Percentiles rank a stretch among this genome's conserved stretches.
Evolutionary conservation across 2,888 invertebrate genomes (phyloP).

Genomic region (Drosophila algonquin): DNA sequence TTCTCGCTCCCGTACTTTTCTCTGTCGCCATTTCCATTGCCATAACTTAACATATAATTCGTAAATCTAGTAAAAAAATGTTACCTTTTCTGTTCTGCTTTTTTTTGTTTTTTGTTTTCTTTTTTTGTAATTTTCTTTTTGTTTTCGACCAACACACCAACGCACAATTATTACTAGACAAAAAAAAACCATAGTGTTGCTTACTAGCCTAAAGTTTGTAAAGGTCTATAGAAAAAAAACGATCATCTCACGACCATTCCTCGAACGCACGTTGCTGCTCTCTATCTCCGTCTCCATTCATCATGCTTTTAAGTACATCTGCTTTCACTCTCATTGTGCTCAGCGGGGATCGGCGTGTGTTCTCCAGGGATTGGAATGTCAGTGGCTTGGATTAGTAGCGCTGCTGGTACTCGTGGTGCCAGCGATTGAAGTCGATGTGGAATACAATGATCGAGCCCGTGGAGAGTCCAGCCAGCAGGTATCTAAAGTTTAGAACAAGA

Average conservation of each 20-base stretch:
- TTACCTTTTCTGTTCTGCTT: slow-evolving; percentile 19
- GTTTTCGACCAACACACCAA: slow-evolving; percentile 59
- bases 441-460: slow-evolving; percentile 99
- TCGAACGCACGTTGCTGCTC: slow-evolving; percentile 18
- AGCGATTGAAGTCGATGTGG: slow-evolving; percentile 99
- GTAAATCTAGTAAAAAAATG: slow-evolving; percentile 50
- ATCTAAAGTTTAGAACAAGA: slow-evolving; percentile 86
- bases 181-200: slow-evolving; percentile 65
- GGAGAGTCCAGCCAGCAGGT: slow-evolving; percentile 97
- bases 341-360: slow-evolving; percentile 13
- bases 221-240: slow-evolving; percentile 65
- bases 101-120: slow-evolving; percentile 13
- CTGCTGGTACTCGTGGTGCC: slow-evolving; percentile 98
- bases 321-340: neutral
- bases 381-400: slow-evolving; percentile 88
- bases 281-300: neutral
- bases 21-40: slow-evolving; percentile 22
- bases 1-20: neutral
- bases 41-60: slow-evolving; percentile 44
- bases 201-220: slow-evolving; percentile 70
- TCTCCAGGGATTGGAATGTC: slow-evolving; percentile 13
- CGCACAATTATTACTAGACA: slow-evolving; percentile 67
- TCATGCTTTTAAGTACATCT: slow-evolving; percentile 25
- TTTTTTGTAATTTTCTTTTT: slow-evolving; percentile 11
- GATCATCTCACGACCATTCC: slow-evolving; percentile 5